A percentile compares a stretch with the other conserved stretches of the same genome.
These are phyloP conservation scores for Piliocolobus tephrosceles DNA, from an alignment of 2,113 vertebrate genomes.

Conservation along the genomic window DNA sequence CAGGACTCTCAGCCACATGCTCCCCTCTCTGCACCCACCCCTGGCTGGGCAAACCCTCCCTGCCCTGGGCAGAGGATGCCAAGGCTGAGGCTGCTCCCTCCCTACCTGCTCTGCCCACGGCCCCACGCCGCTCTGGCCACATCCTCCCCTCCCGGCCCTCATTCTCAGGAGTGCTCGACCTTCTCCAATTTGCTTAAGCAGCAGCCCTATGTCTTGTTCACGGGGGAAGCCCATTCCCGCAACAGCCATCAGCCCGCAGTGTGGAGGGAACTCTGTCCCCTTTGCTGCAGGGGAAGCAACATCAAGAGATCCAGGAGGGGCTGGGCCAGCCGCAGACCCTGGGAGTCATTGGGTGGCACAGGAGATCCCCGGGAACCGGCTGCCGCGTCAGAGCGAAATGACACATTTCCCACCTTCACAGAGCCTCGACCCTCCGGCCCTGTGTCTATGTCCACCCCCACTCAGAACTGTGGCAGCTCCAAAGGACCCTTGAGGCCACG, in stretches of 20 bases:
- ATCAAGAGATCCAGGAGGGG: neutral
- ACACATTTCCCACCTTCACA: fast-evolving
- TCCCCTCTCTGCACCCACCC: too few relatives aligned
- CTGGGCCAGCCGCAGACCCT: neutral
- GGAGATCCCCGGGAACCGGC: neutral
- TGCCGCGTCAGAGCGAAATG: fast-evolving
- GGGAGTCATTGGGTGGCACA: neutral
- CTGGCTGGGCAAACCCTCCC: neutral
- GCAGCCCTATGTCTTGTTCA: neutral
- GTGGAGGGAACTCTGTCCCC: too few relatives aligned
- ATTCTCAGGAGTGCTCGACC: neutral
- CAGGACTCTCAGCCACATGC: neutral
- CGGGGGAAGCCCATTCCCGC: neutral
- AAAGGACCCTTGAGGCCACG: neutral
- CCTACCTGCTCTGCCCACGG: too few relatives aligned
- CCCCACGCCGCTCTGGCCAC: fast-evolving
- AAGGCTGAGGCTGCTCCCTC: neutral
- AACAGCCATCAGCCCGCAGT: neutral
- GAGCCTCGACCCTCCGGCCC: neutral
- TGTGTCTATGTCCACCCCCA: too few relatives aligned
- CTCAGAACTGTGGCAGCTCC: neutral
- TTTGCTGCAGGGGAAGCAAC: neutral
- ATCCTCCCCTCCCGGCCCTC: neutral
- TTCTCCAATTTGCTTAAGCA: neutral
- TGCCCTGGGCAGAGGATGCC: too few relatives aligned